phyloP scores from a whole-genome alignment of 1,140 invertebrate species.

The Hirudo medicinalis region DNA sequence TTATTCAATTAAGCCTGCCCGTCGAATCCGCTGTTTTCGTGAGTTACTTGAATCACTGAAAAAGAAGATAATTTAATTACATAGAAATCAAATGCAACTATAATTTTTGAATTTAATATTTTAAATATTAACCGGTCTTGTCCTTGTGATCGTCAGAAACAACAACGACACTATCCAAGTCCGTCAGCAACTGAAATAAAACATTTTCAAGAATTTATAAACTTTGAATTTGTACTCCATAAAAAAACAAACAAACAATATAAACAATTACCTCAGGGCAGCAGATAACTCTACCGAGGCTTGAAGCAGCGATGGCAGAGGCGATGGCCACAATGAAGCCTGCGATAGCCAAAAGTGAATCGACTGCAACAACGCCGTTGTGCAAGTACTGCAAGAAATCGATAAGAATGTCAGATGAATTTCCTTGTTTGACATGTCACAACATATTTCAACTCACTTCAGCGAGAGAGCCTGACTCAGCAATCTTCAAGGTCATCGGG shows the following conservation, averaged over 20 bases:
- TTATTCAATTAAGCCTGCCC: no score
- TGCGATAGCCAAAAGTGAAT: neutral
- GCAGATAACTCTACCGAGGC: constrained; percentile 1
- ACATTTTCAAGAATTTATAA: neutral
- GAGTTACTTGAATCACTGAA: no score
- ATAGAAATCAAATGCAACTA: no score
- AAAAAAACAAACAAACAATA: neutral
- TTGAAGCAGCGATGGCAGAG: neutral
- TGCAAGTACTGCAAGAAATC: neutral
- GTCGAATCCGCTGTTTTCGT: no score
- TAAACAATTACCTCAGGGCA: neutral
- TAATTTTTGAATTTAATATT: neutral
- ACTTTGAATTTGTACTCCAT: neutral
- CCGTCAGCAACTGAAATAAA: neutral
- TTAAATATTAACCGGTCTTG: neutral
- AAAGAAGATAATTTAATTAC: no score
- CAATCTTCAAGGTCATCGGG: neutral
- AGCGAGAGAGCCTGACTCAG: neutral
- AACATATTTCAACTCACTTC: neutral
- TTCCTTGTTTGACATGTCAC: neutral
- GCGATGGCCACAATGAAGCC: neutral
- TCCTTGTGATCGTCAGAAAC: neutral
- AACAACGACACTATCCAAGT: constrained; percentile 1
- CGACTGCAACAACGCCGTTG: neutral
- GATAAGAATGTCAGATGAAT: neutral